Conservation (phyloP, 2,113 vertebrate species). For the Oreochromis spilurus region DNA sequence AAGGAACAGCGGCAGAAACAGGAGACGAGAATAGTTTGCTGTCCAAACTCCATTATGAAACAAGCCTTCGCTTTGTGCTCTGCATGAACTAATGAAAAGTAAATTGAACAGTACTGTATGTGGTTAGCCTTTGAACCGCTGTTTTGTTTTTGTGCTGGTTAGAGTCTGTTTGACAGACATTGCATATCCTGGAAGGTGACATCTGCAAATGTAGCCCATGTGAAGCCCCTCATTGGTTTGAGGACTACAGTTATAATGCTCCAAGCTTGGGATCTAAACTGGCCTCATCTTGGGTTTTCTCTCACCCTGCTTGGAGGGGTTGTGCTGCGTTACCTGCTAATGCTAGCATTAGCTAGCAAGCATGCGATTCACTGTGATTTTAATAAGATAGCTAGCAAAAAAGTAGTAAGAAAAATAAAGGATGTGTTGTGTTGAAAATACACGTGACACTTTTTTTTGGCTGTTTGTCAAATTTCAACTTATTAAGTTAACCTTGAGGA, state of each 20-base stretch:
- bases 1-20: conserved; percentile 6
- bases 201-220: not conserved
- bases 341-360: not conserved
- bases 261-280: not conserved
- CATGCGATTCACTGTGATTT: not conserved
- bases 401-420: not conserved
- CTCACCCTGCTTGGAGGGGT: not conserved
- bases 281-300: not conserved
- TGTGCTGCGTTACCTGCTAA: not conserved
- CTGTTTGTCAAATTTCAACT: not conserved
- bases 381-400: not conserved
- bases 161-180: not conserved
- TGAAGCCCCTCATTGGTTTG: not conserved
- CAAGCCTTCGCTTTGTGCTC: conserved; percentile 29
- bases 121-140: not conserved
- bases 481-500: not conserved
- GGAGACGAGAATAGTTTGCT: conserved; percentile 32
- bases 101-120: not conserved
- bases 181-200: not conserved
- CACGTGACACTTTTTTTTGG: not conserved
- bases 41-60: conserved; percentile 40
- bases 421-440: not conserved
- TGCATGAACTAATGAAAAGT: conserved; percentile 1
- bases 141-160: not conserved
- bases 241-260: not conserved